Evolutionary conservation across 2,797 vertebrate genomes (phyloP), one percentile per base, ranked within the genome.

Genomic region (Dermochelys coriacea): DNA sequence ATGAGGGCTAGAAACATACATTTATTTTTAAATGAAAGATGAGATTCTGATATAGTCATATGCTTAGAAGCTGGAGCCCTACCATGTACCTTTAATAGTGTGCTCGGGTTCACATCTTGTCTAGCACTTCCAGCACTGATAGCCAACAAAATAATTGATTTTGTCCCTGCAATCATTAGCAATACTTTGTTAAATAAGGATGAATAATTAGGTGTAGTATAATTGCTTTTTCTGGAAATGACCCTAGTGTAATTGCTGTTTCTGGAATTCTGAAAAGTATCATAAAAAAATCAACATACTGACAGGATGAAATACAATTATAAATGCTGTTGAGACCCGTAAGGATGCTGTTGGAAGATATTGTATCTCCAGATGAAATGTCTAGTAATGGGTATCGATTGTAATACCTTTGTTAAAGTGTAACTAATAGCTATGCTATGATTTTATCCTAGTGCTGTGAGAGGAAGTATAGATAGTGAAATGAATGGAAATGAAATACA

Each of bases 331-430:
- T 74, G 54, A 84, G 92, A 57, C 61, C 71, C 41, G 3, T 57
- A 82, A 84, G 41, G 61, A 31, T 90, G 37, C 49, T 84, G 16
- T 49, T 82, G 79, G 55, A 71, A 85, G 15, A 14, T 2, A 12
- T 27, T 80, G 1, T 6, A 51, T 6, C 15, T 59, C 25, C 79
- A 86, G 41, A 23, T 88, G 77, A 64, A 71, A 45, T 41, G 8
- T 68, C 5, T 21, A 78, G 51, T 29, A 86, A 89, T 59, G 51
- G 68, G 64, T 80, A 85, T 85, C 0, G 6, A 59, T 96, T 92
- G 49, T 93, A 81, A 85, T 11, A 41, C 34, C 41, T 90, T 55
- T 91, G 50, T 86, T 94, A 59, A 92, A 88, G 81, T 68, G 83
- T 82, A 94, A 88, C 80, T 81, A 51, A 85, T 80, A 86, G 74